phyloP scores from a whole-genome alignment of 2,113 vertebrate genomes.

The Zosterops japonicus region DNA sequence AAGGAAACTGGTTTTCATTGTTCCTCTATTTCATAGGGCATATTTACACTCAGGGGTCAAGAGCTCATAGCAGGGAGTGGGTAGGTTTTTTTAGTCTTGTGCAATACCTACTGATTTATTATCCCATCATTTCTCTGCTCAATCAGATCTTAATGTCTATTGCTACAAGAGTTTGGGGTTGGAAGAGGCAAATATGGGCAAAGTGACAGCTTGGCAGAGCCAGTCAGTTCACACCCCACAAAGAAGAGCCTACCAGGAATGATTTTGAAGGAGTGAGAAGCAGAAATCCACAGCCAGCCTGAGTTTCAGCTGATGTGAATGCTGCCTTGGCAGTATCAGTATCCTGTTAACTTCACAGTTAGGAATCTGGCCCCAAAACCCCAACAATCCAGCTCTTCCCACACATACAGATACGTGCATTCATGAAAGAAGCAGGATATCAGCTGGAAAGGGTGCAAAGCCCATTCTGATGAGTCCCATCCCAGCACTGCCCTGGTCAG shows the following conservation, averaged over 20 bases:
- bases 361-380: neutral
- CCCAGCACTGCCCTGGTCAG: neutral
- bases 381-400: neutral
- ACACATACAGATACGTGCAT: neutral
- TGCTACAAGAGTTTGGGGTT: neutral
- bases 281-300: neutral
- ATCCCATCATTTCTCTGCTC: neutral
- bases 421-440: neutral
- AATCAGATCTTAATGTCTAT: neutral
- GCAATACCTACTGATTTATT: neutral
- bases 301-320: neutral
- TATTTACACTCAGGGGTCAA: neutral
- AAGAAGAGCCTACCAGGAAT: neutral
- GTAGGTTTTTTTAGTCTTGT: neutral
- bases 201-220: neutral
- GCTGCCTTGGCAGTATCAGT: neutral
- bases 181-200: neutral
- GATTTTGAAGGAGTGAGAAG: neutral
- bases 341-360: neutral
- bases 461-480: neutral
- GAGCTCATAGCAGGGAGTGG: neutral
- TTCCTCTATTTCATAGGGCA: neutral
- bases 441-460: neutral
- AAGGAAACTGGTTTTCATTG: neutral
- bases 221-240: neutral